Evolutionary conservation across 2,113 vertebrate species (phyloP), one percentile per base, ranked within the genome.

Genomic region (Bambusicola thoracicus): DNA sequence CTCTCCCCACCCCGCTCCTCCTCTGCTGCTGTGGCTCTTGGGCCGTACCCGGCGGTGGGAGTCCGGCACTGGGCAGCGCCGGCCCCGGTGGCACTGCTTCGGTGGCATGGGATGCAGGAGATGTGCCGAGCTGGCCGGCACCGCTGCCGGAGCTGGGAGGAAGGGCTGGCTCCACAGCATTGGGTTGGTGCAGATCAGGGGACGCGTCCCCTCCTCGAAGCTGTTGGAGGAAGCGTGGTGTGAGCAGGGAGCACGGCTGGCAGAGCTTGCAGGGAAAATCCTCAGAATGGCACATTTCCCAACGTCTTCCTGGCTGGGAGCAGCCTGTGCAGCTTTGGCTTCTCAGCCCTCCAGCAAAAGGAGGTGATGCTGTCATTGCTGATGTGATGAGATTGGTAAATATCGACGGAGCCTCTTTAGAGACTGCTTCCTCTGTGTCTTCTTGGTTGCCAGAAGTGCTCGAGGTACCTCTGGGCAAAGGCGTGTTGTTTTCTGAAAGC

Each of bases 1-100:
- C 89, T 96, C 80, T 96, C 83, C 95, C 93, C 81, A 83, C 5
- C 93, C 93, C 5, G 15, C 36, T 90, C 56, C 80, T 91, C 89
- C 88, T 65, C 29, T 4, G 92, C 93, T 94, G 95, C 96, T 93
- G 85, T 85, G 87, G 81, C 89, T 92, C 49, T 53, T 30, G 3
- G 84, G 94, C 73, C 29, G 7, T 62, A 30, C 16, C 56, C 2
- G 1, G 70, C 4, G 22, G 38, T 25, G 76, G 72, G 77, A 36
- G 48, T n/a, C 43, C 1, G 5, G 56, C 8, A 3, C 43, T 8
- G 69, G 56, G 36, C 46, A 51, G 87, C 36, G 16, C 44, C 7
- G 44, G 51, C 16, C 59, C 75, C 2, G 12, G 51, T 9, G 8
- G 36, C 6, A 4, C 58, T 18, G 92, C 90, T 89, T 91, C 36